Conservation (phyloP, 2,113 vertebrate genomes). For the Chaenocephalus aceratus region DNA sequence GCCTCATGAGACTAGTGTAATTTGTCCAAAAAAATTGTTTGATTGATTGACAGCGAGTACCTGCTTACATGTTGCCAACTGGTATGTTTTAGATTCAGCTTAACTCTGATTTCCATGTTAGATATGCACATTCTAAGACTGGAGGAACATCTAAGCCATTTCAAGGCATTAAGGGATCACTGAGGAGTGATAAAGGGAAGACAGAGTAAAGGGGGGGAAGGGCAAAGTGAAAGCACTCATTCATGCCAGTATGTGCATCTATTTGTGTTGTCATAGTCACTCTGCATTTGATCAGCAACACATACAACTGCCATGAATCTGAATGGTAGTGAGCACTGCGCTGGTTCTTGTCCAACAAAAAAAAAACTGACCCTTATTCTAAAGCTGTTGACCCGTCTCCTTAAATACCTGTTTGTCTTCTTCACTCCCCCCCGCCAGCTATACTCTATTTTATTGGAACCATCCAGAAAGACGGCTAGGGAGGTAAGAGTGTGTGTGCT, state of each 20-base stretch:
- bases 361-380: conserved; percentile 44
- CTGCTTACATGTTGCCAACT: no score
- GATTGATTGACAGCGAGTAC: no score
- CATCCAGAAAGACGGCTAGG: background rate
- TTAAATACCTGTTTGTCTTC: conserved; percentile 25
- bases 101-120: no score
- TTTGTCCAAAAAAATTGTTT: no score
- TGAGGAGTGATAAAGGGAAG: conserved; percentile 24
- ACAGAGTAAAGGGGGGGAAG: conserved; percentile 4
- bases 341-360: conserved; percentile 56
- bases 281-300: conserved; percentile 16
- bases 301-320: conserved; percentile 30
- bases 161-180: conserved; percentile 1
- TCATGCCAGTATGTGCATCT: conserved; percentile 37
- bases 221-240: conserved; percentile 53
- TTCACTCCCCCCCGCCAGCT: conserved; percentile 20
- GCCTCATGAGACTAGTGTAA: no score
- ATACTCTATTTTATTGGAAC: background rate
- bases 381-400: conserved; percentile 33
- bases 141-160: background rate
- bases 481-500: background rate
- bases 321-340: conserved; percentile 15
- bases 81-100: no score
- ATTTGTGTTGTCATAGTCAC: conserved; percentile 36
- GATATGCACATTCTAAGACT: no score